These are phyloP conservation scores for Trisateles emortualis DNA, from an alignment of 2,888 invertebrate species.

Conservation along the genomic window DNA sequence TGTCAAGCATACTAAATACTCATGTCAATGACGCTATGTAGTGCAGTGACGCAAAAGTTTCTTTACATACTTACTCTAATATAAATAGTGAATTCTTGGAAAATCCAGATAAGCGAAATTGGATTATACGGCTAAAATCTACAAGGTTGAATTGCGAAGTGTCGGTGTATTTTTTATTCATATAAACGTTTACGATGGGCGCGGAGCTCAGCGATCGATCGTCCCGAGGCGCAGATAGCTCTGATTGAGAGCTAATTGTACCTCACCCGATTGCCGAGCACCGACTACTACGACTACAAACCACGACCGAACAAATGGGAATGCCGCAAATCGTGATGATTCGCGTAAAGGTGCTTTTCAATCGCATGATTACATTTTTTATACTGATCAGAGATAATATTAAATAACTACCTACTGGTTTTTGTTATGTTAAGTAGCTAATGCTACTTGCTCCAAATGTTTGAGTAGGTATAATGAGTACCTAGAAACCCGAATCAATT, in stretches of 20 bases:
- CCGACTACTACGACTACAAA: constrained; percentile 12
- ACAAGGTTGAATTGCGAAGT: constrained; percentile 12
- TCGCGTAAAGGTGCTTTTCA: constrained; percentile 42
- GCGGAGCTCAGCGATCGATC: constrained; percentile 5
- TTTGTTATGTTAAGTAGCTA: constrained; percentile 13
- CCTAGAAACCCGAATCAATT: constrained; percentile 3
- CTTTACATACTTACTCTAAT: constrained; percentile 3
- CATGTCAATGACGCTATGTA: neutral
- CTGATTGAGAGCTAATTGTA: constrained; percentile 63
- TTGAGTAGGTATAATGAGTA: neutral
- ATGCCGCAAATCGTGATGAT: constrained; percentile 44
- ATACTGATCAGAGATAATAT: constrained; percentile 27
- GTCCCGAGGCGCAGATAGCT: constrained; percentile 12
- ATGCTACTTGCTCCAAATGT: neutral
- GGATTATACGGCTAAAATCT: constrained; percentile 13
- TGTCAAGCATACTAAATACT: neutral
- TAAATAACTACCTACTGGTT: constrained; percentile 28
- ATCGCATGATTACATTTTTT: constrained; percentile 44
- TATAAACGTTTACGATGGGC: neutral
- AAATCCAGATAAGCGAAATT: constrained; percentile 10
- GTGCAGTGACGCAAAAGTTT: neutral
- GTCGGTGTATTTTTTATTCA: constrained; percentile 15
- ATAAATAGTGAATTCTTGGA: neutral
- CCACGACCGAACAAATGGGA: constrained; percentile 22
- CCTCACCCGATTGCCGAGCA: constrained; percentile 12